phyloP scores from a whole-genome alignment of 2,888 invertebrate genomes.

The Entomobrya multifasciata region DNA sequence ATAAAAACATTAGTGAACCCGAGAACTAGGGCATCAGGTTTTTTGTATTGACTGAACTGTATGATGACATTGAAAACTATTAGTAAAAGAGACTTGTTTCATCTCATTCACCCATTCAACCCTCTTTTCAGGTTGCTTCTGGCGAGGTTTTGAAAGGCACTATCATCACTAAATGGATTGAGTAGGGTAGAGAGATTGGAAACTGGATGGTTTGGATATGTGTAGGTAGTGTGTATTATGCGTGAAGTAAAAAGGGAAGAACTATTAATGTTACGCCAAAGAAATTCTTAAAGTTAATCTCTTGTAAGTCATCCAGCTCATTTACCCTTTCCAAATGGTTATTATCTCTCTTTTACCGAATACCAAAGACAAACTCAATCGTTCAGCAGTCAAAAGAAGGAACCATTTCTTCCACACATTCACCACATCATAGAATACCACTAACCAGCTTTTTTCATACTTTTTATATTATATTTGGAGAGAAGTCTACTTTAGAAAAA shows the following conservation, averaged over 20 bases:
- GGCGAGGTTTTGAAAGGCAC: too few relatives aligned
- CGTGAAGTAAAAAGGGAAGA: background rate
- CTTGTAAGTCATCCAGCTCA: conserved; percentile 68
- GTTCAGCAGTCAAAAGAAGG: conserved; percentile 26
- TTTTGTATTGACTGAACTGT: too few relatives aligned
- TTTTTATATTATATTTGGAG: too few relatives aligned
- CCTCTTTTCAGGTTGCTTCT: background rate
- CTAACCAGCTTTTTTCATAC: background rate
- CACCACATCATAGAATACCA: too few relatives aligned
- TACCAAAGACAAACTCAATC: conserved; percentile 36
- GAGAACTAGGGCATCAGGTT: conserved; percentile 12
- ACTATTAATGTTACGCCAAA: conserved; percentile 34
- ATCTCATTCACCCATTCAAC: background rate
- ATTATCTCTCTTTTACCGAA: conserved; percentile 52
- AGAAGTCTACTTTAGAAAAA: too few relatives aligned
- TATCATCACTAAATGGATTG: too few relatives aligned
- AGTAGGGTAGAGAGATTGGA: too few relatives aligned
- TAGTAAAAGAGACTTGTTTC: background rate
- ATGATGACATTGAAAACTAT: conserved; percentile 13
- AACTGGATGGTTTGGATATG: too few relatives aligned
- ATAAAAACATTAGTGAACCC: conserved; percentile 48
- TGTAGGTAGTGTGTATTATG: too few relatives aligned
- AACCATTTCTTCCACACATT: background rate
- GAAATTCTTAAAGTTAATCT: conserved; percentile 64
- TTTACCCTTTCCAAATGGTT: conserved; percentile 68